These are phyloP conservation scores for Sebastolobus altivelis DNA, from an alignment of 2,797 vertebrate genomes.

Conservation along the genomic window DNA sequence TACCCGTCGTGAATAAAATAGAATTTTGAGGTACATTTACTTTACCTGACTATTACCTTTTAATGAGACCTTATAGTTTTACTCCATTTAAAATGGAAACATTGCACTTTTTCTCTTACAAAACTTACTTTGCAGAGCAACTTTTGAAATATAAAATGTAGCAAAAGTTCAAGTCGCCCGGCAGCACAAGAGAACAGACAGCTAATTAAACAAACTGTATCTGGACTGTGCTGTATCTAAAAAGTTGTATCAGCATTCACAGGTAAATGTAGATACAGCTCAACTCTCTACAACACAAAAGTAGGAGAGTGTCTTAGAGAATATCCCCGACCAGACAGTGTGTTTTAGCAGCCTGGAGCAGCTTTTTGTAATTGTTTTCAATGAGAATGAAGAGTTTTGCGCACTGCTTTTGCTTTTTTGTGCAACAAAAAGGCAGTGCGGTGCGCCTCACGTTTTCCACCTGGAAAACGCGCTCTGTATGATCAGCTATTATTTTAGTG, in stretches of 20 bases:
- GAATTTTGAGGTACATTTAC: conserved; percentile 51
- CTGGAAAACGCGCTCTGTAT: neutral
- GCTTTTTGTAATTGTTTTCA: too few species aligned
- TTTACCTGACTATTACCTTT: conserved; percentile 48
- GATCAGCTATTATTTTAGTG: conserved; percentile 1
- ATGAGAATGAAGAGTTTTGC: too few species aligned
- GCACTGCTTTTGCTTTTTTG: too few species aligned
- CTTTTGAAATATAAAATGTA: conserved; percentile 24
- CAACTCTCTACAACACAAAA: neutral
- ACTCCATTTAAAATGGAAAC: conserved; percentile 44
- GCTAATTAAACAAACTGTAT: conserved; percentile 33
- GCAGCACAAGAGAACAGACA: conserved; percentile 17
- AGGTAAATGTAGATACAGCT: neutral
- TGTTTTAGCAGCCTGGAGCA: neutral
- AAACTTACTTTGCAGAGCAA: conserved; percentile 22
- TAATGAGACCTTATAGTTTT: conserved; percentile 45
- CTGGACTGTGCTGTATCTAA: conserved; percentile 3
- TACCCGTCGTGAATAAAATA: conserved; percentile 23
- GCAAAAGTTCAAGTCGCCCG: conserved; percentile 13
- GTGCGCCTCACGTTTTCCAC: too few species aligned
- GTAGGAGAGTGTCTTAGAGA: neutral
- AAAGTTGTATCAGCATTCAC: conserved; percentile 23
- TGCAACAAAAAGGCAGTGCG: too few species aligned
- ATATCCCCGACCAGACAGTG: neutral
- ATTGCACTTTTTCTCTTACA: conserved; percentile 15